Base-by-base conservation (phyloP, 2,888 invertebrate genomes). In the Parascotia fuliginaria region DNA sequence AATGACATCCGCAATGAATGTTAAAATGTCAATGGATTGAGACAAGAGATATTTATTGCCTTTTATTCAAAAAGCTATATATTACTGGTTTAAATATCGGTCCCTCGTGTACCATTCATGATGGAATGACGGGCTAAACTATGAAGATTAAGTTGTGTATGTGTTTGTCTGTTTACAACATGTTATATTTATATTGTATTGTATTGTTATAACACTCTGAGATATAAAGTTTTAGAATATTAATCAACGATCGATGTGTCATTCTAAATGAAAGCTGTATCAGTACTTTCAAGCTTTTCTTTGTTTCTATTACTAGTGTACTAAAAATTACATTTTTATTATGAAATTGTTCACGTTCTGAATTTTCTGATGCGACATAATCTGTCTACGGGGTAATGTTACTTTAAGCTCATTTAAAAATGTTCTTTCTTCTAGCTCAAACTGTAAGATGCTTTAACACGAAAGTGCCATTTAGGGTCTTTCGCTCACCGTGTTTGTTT, bases 31-130 rank as follows among this genome's bases (percentile, higher is more conserved):
- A 70, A 50, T 64, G 57, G 50, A 50, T 56, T 42, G 34, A 34
- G 53, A 46, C 55, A 50, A 55, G 38, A 42, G 14, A 61, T 65
- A 74, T 76, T 76, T 77, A 78, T 75, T 55, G 48, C 63, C 55
- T 65, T 74, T 74, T 77, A 64, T 66, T 65, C 55, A 67, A 70
- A 64, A 55, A 53, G 62, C 47, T 62, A 52, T 59, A 58, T 66
- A 62, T 66, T 65, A 67, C 60, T 51, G 60, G 56, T 54, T 60
- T 65, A 56, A 70, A 72, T 71, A 75, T 70, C 53, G 69, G 47
- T 68, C 80, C 75, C 79, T 24, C 7, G 75, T 41, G 77, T 69
- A 68, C 59, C 57, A 68, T 79, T 66, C 50, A 42, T 65, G 64
- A 58, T 56, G 50, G 48, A 51, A 41, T 41, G 40, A 41, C 57